Conservation (phyloP, 2,113 vertebrate genomes). For the Hystrix brachyura region DNA sequence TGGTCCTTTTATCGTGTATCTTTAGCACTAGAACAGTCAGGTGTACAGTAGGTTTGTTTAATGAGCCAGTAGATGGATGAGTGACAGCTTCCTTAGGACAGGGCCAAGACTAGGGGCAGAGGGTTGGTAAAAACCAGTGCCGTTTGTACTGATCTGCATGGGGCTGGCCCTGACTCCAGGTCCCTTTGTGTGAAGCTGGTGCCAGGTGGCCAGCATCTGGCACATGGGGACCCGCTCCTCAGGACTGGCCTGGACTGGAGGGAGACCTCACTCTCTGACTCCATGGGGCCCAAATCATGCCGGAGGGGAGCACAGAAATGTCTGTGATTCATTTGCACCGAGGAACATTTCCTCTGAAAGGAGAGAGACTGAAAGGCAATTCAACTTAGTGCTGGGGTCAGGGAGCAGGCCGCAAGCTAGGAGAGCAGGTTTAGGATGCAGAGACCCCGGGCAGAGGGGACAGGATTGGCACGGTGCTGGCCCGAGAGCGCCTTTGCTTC, state of each 20-base stretch:
- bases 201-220: background rate
- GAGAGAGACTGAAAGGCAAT: background rate
- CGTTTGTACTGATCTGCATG: background rate
- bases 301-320: background rate
- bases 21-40: background rate
- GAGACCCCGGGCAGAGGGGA: background rate
- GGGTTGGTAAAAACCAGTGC: background rate
- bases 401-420: background rate
- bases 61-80: background rate
- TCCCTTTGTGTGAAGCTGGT: background rate
- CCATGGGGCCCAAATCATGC: background rate
- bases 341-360: background rate
- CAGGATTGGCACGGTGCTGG: background rate
- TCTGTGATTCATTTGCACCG: background rate
- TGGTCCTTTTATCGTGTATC: background rate
- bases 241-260: background rate
- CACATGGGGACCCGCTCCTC: too few species aligned
- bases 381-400: background rate
- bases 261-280: background rate
- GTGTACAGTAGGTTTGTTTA: background rate
- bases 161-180: background rate
- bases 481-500: conserved; percentile 62
- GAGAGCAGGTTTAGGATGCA: background rate
- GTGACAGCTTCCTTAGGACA: background rate
- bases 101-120: background rate